These are phyloP conservation scores for Otus sunia DNA, from an alignment of 2,113 vertebrate species.

Conservation along the genomic window DNA sequence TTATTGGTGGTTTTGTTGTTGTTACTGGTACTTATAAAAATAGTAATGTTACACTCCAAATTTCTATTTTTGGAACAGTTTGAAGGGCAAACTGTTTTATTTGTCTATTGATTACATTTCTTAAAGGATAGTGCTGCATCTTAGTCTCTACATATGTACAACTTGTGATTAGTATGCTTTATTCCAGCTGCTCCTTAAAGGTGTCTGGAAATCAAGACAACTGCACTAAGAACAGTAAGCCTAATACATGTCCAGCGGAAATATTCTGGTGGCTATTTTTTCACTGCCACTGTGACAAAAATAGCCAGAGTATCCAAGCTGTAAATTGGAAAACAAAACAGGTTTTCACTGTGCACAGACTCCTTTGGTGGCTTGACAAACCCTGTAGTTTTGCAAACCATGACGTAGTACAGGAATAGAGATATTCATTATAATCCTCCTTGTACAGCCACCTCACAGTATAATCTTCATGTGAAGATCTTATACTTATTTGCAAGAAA, in stretches of 20 bases:
- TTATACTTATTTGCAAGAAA: not conserved
- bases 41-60: not conserved
- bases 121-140: not conserved
- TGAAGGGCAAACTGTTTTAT: not conserved
- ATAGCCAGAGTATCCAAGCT: not conserved
- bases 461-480: not conserved
- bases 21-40: not conserved
- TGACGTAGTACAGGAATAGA: not conserved
- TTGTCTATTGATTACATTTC: not conserved
- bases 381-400: not conserved
- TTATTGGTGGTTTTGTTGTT: not conserved
- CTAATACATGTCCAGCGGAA: not conserved
- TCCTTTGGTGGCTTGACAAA: not conserved
- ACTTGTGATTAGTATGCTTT: not conserved
- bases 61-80: not conserved
- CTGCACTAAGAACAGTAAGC: not conserved
- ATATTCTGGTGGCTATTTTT: not conserved
- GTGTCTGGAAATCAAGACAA: not conserved
- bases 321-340: not conserved
- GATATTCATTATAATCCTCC: not conserved
- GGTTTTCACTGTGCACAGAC: not conserved
- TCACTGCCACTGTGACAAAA: not conserved
- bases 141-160: not conserved
- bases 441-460: not conserved
- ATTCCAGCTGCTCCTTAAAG: not conserved